Evolutionary conservation across 2,113 vertebrate species (phyloP), one percentile per base, ranked within the genome.

Genomic region (Brachyistius frenatus): DNA sequence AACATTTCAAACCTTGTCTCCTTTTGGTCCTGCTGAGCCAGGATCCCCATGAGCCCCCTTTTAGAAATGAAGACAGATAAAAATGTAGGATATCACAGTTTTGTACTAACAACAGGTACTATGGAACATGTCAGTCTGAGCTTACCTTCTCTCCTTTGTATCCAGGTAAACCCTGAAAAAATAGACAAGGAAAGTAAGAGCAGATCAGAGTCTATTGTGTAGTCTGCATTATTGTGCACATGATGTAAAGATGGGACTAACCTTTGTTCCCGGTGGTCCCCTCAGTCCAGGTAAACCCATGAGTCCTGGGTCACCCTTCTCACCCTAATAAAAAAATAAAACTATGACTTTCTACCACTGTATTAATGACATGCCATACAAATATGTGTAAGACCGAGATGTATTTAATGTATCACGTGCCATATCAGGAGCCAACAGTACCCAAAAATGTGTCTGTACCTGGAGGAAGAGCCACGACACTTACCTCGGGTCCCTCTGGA

Each of bases 211-310:
- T 37, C 10, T 11, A 70, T 41, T 1, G 46, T 37, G 36, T 33
- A 23, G 13, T 35, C 41, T 35, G 6, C 3, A 35, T n/a, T 4
- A 9, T 2, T 36, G 47, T 83, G 36, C 61, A 37, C 13, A 16
- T 31, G 15, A 50, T 68, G 5, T 37, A 32, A 53, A 52, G 7
- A 39, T 58, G 36, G 32, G 30, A 68, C 66, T 54, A 35, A 98
- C 97, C 97, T 98, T 98, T 66, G 91, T 94, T 89, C 97, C 98
- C 83, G 94, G 91, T 91, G 96, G 96, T 95, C 98, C 97, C 94
- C 96, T 96, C 85, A 96, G 90, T 86, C 97, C 98, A 72, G 96
- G 96, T 87, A 96, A 93, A 83, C 97, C 97, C 94, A 96, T 96
- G 86, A 97, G 85, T 80, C 97, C 97, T 55, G 94, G 91, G 86